phyloP scores from a whole-genome alignment of 2,888 invertebrate species.

The Cosmia trapezina region DNA sequence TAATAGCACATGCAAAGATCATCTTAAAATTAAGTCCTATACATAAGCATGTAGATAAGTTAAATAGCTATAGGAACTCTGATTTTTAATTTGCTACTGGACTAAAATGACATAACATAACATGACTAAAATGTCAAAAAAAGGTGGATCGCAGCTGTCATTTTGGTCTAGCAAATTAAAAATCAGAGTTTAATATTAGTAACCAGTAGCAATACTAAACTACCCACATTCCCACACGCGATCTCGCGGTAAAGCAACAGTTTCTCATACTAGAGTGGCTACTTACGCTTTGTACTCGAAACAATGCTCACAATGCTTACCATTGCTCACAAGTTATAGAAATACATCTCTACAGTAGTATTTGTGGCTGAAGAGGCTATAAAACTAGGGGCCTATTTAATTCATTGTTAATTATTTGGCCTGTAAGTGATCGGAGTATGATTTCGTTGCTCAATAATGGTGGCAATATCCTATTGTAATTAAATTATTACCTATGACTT shows the following conservation, averaged over 20 bases:
- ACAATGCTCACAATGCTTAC: constrained; percentile 83
- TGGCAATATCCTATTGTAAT: neutral
- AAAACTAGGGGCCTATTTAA: constrained; percentile 76
- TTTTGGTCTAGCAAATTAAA: no score
- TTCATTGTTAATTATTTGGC: constrained; percentile 73
- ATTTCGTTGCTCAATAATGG: constrained; percentile 50
- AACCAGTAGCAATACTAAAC: constrained; percentile 29
- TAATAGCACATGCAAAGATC: constrained; percentile 2
- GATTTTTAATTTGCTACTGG: no score
- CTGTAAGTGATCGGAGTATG: constrained; percentile 79
- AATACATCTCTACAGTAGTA: constrained; percentile 75
- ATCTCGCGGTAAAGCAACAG: constrained; percentile 75
- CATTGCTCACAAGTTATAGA: constrained; percentile 78
- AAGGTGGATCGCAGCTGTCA: no score
- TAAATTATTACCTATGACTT: neutral
- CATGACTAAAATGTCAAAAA: no score
- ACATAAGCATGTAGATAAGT: constrained; percentile 8
- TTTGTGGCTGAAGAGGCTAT: constrained; percentile 74
- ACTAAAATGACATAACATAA: no score
- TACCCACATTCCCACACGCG: constrained; percentile 85
- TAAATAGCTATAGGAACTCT: neutral
- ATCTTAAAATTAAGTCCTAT: constrained; percentile 16
- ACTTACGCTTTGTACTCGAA: constrained; percentile 80
- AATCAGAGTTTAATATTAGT: constrained; percentile 13
- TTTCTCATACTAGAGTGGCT: constrained; percentile 86